phyloP scores from a whole-genome alignment of 23 tunicate species.

The Halocynthia roretzi region DNA sequence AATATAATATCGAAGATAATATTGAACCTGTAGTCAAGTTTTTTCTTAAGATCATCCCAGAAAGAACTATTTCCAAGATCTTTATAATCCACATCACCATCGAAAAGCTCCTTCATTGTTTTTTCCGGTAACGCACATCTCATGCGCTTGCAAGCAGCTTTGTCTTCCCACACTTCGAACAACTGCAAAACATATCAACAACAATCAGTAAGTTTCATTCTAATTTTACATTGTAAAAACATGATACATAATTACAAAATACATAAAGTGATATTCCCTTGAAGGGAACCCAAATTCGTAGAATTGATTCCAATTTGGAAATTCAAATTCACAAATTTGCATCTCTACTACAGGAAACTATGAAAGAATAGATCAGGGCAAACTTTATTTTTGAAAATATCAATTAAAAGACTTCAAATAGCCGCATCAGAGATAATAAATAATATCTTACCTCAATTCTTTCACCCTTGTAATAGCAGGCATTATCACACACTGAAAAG shows the following conservation, averaged over 20 bases:
- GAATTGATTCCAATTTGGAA: neutral
- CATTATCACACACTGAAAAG: conserved; percentile 44
- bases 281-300: no score
- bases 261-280: no score
- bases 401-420: neutral
- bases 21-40: conserved; percentile 34
- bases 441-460: conserved; percentile 11
- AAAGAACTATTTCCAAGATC: conserved; percentile 14
- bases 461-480: conserved; percentile 51
- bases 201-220: neutral
- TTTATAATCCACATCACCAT: conserved; percentile 27
- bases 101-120: neutral
- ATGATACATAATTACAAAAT: neutral
- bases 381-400: neutral
- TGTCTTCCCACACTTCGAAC: conserved; percentile 46
- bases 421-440: no score
- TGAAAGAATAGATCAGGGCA: neutral
- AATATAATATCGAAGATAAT: neutral
- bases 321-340: neutral
- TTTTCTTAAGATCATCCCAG: conserved; percentile 29
- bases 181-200: conserved; percentile 3
- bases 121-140: conserved; percentile 27
- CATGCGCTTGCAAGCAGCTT: conserved; percentile 36
- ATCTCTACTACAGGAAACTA: neutral
- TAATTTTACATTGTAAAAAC: neutral